Evolutionary conservation across 2,113 vertebrate genomes (phyloP).

Genomic region (Phyllopteryx taeniolatus): DNA sequence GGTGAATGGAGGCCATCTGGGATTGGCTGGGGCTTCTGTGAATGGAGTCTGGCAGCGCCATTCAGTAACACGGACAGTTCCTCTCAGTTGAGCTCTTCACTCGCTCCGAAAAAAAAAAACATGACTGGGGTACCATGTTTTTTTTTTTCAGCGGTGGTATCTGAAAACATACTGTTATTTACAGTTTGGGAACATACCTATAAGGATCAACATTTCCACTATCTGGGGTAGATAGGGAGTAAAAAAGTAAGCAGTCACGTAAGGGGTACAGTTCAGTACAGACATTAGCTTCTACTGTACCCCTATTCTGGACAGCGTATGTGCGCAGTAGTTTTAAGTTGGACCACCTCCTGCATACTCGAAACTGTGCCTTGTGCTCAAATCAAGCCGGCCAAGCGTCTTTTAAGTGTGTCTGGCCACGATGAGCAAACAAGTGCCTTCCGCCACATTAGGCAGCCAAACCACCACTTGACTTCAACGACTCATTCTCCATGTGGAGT

Average conservation of each 20-base stretch:
- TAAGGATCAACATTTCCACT: not conserved
- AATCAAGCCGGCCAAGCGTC: slow-evolving; percentile 11
- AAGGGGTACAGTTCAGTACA: not conserved
- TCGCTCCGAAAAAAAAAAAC: slow-evolving; percentile 22
- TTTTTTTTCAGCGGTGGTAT: not conserved
- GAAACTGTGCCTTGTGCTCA: slow-evolving; percentile 12
- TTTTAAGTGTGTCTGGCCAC: slow-evolving; percentile 8
- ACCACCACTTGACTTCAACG: slow-evolving; percentile 53
- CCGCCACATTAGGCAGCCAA: slow-evolving; percentile 66
- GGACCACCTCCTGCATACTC: not conserved
- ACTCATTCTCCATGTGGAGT: slow-evolving; percentile 65
- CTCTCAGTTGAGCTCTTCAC: slow-evolving; percentile 11
- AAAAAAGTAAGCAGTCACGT: not conserved
- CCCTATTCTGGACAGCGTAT: not conserved
- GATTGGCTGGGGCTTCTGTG: slow-evolving; percentile 63
- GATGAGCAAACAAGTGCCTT: slow-evolving; percentile 56
- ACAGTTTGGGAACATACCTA: not conserved
- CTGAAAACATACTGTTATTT: not conserved
- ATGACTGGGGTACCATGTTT: not conserved
- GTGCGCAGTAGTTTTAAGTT: not conserved
- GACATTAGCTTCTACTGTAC: not conserved
- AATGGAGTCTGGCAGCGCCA: slow-evolving; percentile 52
- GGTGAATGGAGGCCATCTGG: slow-evolving; percentile 61
- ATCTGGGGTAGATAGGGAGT: not conserved
- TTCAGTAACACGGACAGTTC: slow-evolving; percentile 50